These are phyloP conservation scores for Drosophila nasuta DNA, from an alignment of 1,140 invertebrate species.

Conservation along the genomic window DNA sequence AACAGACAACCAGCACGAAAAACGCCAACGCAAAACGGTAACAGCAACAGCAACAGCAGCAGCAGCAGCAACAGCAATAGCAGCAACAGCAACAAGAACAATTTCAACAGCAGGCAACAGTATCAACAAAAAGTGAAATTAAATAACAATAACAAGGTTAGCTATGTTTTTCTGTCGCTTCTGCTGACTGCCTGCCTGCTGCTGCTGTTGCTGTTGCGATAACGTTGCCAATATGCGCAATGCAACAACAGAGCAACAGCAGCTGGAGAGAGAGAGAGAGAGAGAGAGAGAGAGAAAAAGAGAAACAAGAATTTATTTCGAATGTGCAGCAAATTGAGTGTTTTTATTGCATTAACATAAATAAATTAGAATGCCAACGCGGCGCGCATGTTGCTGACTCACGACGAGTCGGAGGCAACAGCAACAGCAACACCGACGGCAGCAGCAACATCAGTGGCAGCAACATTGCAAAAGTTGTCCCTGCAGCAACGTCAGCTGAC, in stretches of 20 bases:
- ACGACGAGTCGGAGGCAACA: slow-evolving; percentile 38
- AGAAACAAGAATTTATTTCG: slow-evolving; percentile 34
- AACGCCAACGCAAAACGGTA: slow-evolving; percentile 58
- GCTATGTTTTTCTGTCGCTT: slow-evolving; percentile 52
- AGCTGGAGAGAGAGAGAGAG: slow-evolving; percentile 8
- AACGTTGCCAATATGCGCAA: slow-evolving; percentile 60
- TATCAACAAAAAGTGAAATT: slow-evolving; percentile 73
- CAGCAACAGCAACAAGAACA: slow-evolving; percentile 9
- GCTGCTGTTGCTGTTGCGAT: slow-evolving; percentile 45
- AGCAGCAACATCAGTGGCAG: slow-evolving; percentile 24
- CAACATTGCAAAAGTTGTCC: slow-evolving; percentile 35
- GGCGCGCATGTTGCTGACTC: slow-evolving; percentile 57
- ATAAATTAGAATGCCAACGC: slow-evolving; percentile 75
- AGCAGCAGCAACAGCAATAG: slow-evolving; percentile 20
- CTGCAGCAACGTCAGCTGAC: slow-evolving; percentile 37
- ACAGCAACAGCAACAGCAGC: slow-evolving; percentile 37
- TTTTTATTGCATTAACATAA: slow-evolving; percentile 83
- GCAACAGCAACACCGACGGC: slow-evolving; percentile 29
- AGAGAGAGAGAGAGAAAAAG: slow-evolving; percentile 18
- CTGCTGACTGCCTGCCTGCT: slow-evolving; percentile 26
- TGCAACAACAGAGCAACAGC: slow-evolving; percentile 41
- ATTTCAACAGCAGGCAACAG: slow-evolving; percentile 28
- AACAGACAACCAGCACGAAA: slow-evolving; percentile 28
- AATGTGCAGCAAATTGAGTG: slow-evolving; percentile 76
- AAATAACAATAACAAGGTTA: slow-evolving; percentile 83